Percentiles rank a stretch among this genome's conserved stretches.
Evolutionary conservation across 2,113 vertebrate genomes (phyloP).

Genomic region (Caloenas nicobarica): DNA sequence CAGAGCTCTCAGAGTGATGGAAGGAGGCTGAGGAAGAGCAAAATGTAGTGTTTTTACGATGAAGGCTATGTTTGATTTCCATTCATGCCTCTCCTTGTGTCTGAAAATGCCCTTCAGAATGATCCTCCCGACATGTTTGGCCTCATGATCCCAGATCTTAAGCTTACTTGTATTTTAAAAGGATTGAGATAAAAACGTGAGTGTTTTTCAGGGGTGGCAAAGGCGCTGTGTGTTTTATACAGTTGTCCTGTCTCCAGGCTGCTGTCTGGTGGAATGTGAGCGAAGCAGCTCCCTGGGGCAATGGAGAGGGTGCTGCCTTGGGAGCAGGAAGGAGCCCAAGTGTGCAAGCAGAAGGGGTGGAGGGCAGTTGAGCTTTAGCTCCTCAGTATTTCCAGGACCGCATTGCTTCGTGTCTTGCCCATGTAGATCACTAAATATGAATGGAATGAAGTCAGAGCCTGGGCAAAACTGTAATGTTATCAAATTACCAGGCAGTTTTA

Average conservation of each 20-base stretch:
- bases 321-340: not conserved
- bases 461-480: not conserved
- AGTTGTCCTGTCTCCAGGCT: not conserved
- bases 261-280: not conserved
- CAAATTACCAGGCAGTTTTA: not conserved
- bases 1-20: not conserved
- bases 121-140: fast-evolving
- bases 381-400: not conserved
- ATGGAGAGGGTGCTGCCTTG: fast-evolving
- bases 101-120: not conserved
- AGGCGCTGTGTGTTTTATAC: not conserved
- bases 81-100: fast-evolving
- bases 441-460: not conserved
- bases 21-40: not conserved
- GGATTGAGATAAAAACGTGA: fast-evolving
- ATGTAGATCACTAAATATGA: not conserved
- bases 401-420: not conserved
- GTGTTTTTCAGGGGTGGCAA: not conserved
- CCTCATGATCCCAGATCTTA: not conserved
- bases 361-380: not conserved
- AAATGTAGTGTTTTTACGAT: not conserved
- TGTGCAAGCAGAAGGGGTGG: not conserved
- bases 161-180: not conserved
- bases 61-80: not conserved
- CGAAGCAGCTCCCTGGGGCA: not conserved